A percentile compares a stretch with the other conserved stretches of the same genome.
These are phyloP conservation scores for Lasioglossum morio DNA, from an alignment of 2,888 invertebrate genomes.

Conservation along the genomic window DNA sequence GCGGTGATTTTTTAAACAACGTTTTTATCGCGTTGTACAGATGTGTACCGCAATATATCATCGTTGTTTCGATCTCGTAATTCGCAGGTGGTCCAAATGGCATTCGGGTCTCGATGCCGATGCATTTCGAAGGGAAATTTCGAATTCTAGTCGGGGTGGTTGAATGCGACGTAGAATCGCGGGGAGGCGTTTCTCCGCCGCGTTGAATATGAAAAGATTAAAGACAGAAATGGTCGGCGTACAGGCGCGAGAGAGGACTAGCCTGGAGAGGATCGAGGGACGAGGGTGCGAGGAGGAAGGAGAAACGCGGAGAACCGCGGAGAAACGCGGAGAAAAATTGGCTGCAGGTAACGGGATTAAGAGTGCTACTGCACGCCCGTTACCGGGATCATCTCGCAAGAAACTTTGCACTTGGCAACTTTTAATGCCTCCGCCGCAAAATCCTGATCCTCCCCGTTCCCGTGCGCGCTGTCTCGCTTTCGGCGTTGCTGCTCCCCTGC, in stretches of 20 bases:
- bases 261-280: slow-evolving; percentile 50
- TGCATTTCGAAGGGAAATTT: background rate
- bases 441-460: slow-evolving; percentile 62
- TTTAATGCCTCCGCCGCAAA: slow-evolving; percentile 81
- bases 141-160: slow-evolving; percentile 2
- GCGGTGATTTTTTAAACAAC: too few species aligned
- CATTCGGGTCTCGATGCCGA: background rate
- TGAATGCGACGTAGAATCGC: slow-evolving; percentile 18
- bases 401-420: slow-evolving; percentile 84
- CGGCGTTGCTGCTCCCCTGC: slow-evolving; percentile 32
- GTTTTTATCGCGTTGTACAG: background rate
- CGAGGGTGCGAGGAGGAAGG: slow-evolving; percentile 28
- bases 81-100: background rate
- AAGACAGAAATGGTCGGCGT: slow-evolving; percentile 28
- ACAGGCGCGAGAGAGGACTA: background rate
- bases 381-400: slow-evolving; percentile 80
- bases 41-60: background rate
- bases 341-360: slow-evolving; percentile 83
- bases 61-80: background rate
- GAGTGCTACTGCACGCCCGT: slow-evolving; percentile 79
- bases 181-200: background rate
- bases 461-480: slow-evolving; percentile 42
- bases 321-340: slow-evolving; percentile 78
- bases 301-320: slow-evolving; percentile 70
- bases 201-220: slow-evolving; percentile 49